Evolutionary conservation across 2,113 vertebrate species (phyloP).

Genomic region (Dicerorhinus sumatrensis): DNA sequence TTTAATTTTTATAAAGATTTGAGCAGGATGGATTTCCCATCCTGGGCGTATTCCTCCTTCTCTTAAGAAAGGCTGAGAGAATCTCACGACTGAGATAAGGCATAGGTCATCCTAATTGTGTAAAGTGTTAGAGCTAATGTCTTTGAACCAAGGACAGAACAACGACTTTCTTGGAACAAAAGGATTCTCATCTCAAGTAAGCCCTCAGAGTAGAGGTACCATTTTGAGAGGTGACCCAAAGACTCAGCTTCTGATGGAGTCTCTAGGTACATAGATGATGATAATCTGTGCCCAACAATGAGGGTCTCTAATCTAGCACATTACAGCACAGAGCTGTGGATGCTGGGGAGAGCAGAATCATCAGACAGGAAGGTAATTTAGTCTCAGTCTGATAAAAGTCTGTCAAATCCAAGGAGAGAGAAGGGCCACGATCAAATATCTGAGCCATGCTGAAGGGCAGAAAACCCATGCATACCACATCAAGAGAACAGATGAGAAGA

Average conservation of each 20-base stretch:
- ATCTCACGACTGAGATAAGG: background rate
- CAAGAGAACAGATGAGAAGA: background rate
- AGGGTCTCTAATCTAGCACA: background rate
- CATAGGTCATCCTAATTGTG: background rate
- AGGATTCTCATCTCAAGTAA: slow-evolving; percentile 5
- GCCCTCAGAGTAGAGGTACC: background rate
- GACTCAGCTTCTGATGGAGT: background rate
- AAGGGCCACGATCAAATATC: background rate
- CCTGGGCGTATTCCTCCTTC: background rate
- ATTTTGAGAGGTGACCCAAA: slow-evolving; percentile 41
- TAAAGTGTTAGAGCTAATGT: background rate
- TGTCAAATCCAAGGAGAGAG: background rate
- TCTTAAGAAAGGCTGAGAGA: slow-evolving; percentile 16
- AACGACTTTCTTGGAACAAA: slow-evolving; percentile 42
- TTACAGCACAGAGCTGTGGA: background rate
- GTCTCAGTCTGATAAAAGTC: background rate
- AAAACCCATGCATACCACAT: background rate
- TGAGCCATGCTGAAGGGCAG: background rate
- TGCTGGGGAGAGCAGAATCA: background rate
- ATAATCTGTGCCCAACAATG: background rate
- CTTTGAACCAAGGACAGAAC: slow-evolving; percentile 35
- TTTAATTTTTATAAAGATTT: slow-evolving; percentile 46
- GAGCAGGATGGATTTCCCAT: background rate
- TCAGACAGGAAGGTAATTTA: background rate
- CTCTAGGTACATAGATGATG: background rate